phyloP scores from a whole-genome alignment of 2,113 vertebrate species.

The Solenodon paradoxus region DNA sequence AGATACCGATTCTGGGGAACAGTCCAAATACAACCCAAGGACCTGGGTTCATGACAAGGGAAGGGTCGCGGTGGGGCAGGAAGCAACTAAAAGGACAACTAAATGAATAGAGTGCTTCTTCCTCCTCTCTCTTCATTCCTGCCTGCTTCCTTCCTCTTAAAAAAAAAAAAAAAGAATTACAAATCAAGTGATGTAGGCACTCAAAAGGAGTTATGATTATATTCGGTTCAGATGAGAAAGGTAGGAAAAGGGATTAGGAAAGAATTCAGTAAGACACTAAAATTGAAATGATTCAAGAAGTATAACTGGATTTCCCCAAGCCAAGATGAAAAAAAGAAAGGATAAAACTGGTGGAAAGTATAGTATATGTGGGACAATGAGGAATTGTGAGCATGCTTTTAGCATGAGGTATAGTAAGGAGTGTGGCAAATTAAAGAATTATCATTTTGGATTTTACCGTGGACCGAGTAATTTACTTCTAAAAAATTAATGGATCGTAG shows the following conservation, averaged over 20 bases:
- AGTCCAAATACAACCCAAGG: too few species aligned
- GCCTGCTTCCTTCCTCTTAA: too few species aligned
- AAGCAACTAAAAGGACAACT: too few species aligned
- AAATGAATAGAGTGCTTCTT: too few species aligned
- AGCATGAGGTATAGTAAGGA: background rate
- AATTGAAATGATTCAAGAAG: background rate
- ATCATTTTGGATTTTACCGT: background rate
- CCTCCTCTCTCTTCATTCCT: too few species aligned
- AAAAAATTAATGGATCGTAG: background rate
- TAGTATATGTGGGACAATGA: background rate
- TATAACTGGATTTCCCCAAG: background rate
- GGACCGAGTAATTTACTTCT: background rate
- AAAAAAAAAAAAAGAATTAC: background rate
- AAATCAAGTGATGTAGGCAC: background rate
- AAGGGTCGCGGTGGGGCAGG: too few species aligned
- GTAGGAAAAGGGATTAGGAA: background rate
- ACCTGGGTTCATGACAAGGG: too few species aligned
- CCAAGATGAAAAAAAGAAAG: background rate
- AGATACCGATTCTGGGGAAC: too few species aligned
- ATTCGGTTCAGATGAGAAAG: background rate
- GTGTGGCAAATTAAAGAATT: background rate
- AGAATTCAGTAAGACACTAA: background rate
- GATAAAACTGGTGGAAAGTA: background rate
- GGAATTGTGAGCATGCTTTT: too few species aligned
- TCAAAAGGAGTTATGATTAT: background rate